Percentiles rank a stretch among this genome's conserved stretches.
Evolutionary conservation across 2,888 invertebrate genomes (phyloP).

Genomic region (Cataglyphis livida): DNA sequence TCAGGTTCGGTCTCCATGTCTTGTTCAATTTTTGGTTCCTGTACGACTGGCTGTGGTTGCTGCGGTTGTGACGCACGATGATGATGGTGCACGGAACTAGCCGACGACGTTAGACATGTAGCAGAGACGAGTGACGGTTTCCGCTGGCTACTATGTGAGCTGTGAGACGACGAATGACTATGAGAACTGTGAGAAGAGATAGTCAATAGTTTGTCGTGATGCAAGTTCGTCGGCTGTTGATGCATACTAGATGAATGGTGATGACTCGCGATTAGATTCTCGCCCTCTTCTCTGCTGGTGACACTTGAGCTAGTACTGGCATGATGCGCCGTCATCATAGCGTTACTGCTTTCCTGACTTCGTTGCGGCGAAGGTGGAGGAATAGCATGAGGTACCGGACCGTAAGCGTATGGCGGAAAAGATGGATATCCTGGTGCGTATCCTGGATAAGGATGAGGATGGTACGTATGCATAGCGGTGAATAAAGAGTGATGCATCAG

Average conservation of each 20-base stretch:
- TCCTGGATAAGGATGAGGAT: conserved; percentile 87
- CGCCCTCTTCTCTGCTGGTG: conserved; percentile 89
- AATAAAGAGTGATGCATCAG: conserved; percentile 90
- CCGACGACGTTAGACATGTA: conserved; percentile 78
- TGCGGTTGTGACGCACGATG: conserved; percentile 75
- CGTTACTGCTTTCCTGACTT: conserved; percentile 89
- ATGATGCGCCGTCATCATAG: conserved; percentile 90
- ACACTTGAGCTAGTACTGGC: conserved; percentile 89
- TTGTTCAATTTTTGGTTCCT: conserved; percentile 84
- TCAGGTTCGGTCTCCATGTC: conserved; percentile 92
- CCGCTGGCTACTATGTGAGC: conserved; percentile 77
- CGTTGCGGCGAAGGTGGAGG: conserved; percentile 88
- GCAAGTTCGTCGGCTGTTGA: conserved; percentile 85
- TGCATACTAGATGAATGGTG: conserved; percentile 89
- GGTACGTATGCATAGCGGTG: conserved; percentile 90
- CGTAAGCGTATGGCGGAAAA: conserved; percentile 89
- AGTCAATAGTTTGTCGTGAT: conserved; percentile 90
- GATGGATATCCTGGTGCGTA: conserved; percentile 84
- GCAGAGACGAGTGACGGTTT: conserved; percentile 74
- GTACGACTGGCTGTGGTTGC: conserved; percentile 65
- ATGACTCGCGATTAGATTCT: conserved; percentile 87
- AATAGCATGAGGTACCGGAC: conserved; percentile 91
- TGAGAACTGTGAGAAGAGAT: conserved; percentile 86
- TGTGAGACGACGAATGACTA: conserved; percentile 82
- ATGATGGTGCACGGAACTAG: conserved; percentile 77